Conservation (phyloP, 35 echinoderm and acorn worm genomes). For the Acanthaster planci region DNA sequence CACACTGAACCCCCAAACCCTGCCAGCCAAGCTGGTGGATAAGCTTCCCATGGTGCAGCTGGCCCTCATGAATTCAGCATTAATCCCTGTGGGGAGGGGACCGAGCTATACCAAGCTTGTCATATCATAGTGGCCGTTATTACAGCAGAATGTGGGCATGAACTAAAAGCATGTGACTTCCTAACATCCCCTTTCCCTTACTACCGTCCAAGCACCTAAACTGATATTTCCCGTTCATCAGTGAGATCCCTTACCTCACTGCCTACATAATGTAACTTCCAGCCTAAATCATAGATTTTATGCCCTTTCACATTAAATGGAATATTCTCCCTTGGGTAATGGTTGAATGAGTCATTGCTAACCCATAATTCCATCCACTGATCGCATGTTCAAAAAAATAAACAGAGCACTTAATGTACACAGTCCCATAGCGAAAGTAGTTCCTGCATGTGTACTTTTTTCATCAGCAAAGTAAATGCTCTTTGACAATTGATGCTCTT, state of each 20-base stretch:
- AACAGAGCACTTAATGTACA: not conserved
- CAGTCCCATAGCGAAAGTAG: too few relatives aligned
- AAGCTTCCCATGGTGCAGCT: conserved; percentile 25
- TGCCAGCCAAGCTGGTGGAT: not conserved
- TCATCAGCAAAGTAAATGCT: too few relatives aligned
- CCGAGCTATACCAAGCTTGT: conserved; percentile 2
- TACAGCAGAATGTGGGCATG: not conserved
- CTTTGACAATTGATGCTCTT: too few relatives aligned
- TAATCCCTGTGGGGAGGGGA: not conserved
- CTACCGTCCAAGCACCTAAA: too few relatives aligned
- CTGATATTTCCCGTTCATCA: too few relatives aligned
- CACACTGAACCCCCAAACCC: not conserved
- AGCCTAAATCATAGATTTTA: not conserved
- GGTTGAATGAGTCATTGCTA: not conserved
- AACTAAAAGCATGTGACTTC: too few relatives aligned
- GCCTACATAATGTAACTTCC: too few relatives aligned
- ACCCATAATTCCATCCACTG: not conserved
- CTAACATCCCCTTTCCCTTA: too few relatives aligned
- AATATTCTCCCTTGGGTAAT: not conserved
- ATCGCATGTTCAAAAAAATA: not conserved
- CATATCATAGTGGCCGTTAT: conserved; percentile 3
- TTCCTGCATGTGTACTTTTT: too few relatives aligned
- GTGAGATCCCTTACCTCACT: too few relatives aligned
- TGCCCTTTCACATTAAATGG: conserved; percentile 1
- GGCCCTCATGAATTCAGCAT: conserved; percentile 6